These are phyloP conservation scores for Drosophila varians DNA, from an alignment of 1,140 invertebrate species.

Conservation along the genomic window DNA sequence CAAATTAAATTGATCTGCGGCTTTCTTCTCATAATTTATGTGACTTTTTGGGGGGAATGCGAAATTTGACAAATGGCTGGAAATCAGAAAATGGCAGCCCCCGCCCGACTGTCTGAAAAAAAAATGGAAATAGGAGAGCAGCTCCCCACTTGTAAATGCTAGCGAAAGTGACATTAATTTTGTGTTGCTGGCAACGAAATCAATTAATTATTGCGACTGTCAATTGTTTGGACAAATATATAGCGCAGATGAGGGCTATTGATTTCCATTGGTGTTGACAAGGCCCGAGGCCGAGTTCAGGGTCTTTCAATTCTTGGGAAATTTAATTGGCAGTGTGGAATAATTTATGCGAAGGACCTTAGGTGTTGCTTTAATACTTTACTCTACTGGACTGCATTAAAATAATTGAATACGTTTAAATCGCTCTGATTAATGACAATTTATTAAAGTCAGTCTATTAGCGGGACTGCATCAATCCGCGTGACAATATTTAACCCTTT, in stretches of 20 bases:
- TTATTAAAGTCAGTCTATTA: neutral
- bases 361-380: neutral
- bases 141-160: slow-evolving; percentile 42
- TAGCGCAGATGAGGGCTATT: slow-evolving; percentile 40
- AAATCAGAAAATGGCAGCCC: slow-evolving; percentile 49
- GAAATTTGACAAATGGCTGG: slow-evolving; percentile 71
- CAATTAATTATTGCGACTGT: slow-evolving; percentile 51
- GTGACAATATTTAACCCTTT: slow-evolving; percentile 5
- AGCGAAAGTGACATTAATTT: slow-evolving; percentile 68
- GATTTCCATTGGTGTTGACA: slow-evolving; percentile 54
- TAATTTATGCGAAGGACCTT: neutral
- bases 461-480: slow-evolving; percentile 16
- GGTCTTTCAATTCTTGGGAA: neutral
- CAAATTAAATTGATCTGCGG: slow-evolving; percentile 80
- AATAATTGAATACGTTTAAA: neutral
- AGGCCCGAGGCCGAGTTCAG: slow-evolving; percentile 10
- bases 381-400: neutral
- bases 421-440: neutral
- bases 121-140: slow-evolving; percentile 1
- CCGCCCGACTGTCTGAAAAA: neutral
- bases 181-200: slow-evolving; percentile 53
- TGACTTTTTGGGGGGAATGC: slow-evolving; percentile 14
- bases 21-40: slow-evolving; percentile 72
- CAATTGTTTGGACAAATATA: slow-evolving; percentile 14
- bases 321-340: neutral